phyloP scores from a whole-genome alignment of 2,888 invertebrate genomes.

The Nomada fabriciana region DNA sequence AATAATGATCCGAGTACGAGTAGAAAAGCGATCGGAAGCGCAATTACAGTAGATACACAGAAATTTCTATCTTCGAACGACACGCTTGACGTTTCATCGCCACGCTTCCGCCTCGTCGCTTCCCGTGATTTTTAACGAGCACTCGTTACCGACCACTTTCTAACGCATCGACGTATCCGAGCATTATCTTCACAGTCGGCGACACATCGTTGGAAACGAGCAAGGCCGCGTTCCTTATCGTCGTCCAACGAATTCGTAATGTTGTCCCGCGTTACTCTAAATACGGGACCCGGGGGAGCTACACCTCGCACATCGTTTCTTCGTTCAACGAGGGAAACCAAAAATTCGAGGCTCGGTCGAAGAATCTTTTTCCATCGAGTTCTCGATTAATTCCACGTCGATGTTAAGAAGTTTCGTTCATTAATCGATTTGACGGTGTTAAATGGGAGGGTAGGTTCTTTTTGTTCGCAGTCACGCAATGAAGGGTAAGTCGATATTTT shows the following conservation, averaged over 20 bases:
- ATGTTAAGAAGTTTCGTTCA: too few relatives aligned
- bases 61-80: slow-evolving; percentile 32
- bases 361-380: background rate
- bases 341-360: background rate
- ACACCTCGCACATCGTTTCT: background rate
- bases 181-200: slow-evolving; percentile 45
- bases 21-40: slow-evolving; percentile 39
- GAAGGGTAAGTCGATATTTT: too few relatives aligned
- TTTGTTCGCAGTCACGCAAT: too few relatives aligned
- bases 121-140: slow-evolving; percentile 50
- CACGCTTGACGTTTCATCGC: slow-evolving; percentile 50
- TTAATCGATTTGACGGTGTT: too few relatives aligned
- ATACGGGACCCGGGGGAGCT: slow-evolving; percentile 36
- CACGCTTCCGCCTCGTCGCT: slow-evolving; percentile 25
- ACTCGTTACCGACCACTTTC: slow-evolving; percentile 46
- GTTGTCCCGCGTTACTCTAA: slow-evolving; percentile 15
- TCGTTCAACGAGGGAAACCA: rapidly evolving
- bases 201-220: slow-evolving; percentile 13
- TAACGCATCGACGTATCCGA: slow-evolving; percentile 51
- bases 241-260: slow-evolving; percentile 13
- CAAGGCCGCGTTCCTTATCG: slow-evolving; percentile 35
- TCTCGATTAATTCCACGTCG: background rate
- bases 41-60: slow-evolving; percentile 18
- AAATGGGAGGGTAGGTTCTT: too few relatives aligned
- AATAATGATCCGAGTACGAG: slow-evolving; percentile 10